A percentile compares a stretch with the other conserved stretches of the same genome.
These are phyloP conservation scores for Pseudomugil tenellus DNA, from an alignment of 2,797 vertebrate genomes.

Conservation along the genomic window DNA sequence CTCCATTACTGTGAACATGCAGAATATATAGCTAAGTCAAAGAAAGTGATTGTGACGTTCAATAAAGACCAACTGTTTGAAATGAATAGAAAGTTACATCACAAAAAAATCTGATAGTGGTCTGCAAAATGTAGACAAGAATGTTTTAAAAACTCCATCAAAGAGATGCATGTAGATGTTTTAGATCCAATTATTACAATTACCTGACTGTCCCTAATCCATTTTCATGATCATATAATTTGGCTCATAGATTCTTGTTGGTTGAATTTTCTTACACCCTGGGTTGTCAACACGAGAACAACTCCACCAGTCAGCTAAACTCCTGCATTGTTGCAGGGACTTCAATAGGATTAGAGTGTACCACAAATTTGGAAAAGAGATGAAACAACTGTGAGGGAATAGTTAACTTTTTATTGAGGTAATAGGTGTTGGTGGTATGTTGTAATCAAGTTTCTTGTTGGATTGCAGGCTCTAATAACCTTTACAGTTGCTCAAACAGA, in stretches of 20 bases:
- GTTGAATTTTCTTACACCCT: slow-evolving; percentile 45
- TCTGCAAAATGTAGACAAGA: neutral
- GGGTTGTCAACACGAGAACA: slow-evolving; percentile 50
- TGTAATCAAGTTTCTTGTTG: slow-evolving; percentile 52
- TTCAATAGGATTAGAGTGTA: slow-evolving; percentile 32
- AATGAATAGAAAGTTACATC: no score
- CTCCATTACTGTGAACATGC: no score
- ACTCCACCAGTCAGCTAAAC: slow-evolving; percentile 35
- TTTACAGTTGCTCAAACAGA: slow-evolving; percentile 44
- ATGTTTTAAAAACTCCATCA: neutral
- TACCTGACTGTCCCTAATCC: neutral
- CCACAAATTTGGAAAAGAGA: slow-evolving; percentile 51
- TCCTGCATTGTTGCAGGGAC: slow-evolving; percentile 21
- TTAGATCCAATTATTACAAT: no score
- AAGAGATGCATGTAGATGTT: no score
- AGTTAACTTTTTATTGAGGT: slow-evolving; percentile 43
- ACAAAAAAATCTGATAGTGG: neutral
- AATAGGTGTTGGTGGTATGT: slow-evolving; percentile 44
- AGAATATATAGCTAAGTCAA: no score
- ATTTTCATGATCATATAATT: neutral
- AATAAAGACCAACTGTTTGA: no score
- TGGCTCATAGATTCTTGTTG: slow-evolving; percentile 24
- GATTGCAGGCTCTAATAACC: slow-evolving; percentile 34
- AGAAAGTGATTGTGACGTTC: no score
- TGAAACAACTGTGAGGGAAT: slow-evolving; percentile 55